phyloP scores from a whole-genome alignment of 2,888 invertebrate species.

The Pyrochroa serraticornis region DNA sequence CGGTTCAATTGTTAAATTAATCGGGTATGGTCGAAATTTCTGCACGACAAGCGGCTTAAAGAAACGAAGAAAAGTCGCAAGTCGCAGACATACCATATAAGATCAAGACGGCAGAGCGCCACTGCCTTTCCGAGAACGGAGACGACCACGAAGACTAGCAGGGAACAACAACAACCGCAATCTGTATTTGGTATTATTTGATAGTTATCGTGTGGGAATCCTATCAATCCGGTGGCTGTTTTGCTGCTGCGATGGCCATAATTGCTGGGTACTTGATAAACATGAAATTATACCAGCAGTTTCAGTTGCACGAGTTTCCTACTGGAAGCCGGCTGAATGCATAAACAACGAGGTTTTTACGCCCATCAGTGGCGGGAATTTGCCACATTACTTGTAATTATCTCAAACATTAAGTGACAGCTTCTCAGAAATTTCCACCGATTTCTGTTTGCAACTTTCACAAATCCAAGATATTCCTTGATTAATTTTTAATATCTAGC shows the following conservation, averaged over 20 bases:
- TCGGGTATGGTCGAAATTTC: conserved; percentile 33
- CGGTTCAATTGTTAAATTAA: conserved; percentile 34
- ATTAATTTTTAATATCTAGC: too few relatives aligned
- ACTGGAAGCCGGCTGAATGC: neutral
- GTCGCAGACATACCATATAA: conserved; percentile 51
- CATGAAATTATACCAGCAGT: conserved; percentile 26
- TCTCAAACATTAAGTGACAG: too few relatives aligned
- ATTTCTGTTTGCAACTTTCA: too few relatives aligned
- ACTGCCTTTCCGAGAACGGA: conserved; percentile 45
- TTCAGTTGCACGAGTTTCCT: conserved; percentile 1
- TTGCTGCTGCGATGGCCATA: conserved; percentile 31
- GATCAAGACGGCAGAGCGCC: conserved; percentile 44
- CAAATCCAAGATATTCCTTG: too few relatives aligned
- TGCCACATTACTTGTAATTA: too few relatives aligned
- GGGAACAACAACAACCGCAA: conserved; percentile 34
- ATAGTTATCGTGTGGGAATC: conserved; percentile 57
- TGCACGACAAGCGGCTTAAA: conserved; percentile 6
- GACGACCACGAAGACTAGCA: conserved; percentile 8
- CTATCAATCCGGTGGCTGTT: conserved; percentile 41
- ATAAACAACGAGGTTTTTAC: conserved; percentile 3
- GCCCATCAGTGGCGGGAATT: too few relatives aligned
- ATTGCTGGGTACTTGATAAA: conserved; percentile 34
- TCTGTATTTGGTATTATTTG: conserved; percentile 56
- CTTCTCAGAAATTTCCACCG: too few relatives aligned
- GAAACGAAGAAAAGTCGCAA: conserved; percentile 16